Evolutionary conservation across 2,888 invertebrate species (phyloP), one percentile per base, ranked within the genome.

Genomic region (Papilio protenor): DNA sequence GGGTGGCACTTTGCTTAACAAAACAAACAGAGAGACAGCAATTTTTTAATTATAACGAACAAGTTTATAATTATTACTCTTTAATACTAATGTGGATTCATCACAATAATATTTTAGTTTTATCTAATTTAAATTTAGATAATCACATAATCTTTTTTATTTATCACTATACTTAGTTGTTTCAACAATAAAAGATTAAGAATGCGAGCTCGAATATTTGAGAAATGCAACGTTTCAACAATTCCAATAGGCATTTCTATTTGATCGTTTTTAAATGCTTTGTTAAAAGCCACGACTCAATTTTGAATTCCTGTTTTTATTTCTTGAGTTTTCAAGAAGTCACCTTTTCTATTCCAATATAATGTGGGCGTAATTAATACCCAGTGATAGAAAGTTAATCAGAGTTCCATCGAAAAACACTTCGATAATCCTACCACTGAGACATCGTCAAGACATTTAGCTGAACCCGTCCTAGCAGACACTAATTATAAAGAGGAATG

Each of bases 1-100:
- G 84, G 84, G 81, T 84, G 83, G 84, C 84, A 82, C 84, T 87
- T 76, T 86, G 87, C 83, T 83, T 83, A 84, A 82, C 78, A 80
- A 75, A 77, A 79, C 80, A 79, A 79, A 81, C 81, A 79, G 73
- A 55, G 47, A 61, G 76, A 66, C 69, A 57, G 61, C 55, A 55
- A 74, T 55, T 61, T 69, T 77, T 73, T 69, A 69, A 72, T 72
- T 72, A 47, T 40, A 57, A 73, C n/a, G 55, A 33, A 27, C 45
- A 66, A 33, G 23, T 23, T 64, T 33, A 49, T 21, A 71, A 71
- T 72, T 18, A 40, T 57, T 16, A 21, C 52, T 21, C 16, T 18
- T 71, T 49, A 33, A 47, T 33, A 47, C 14, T n/a, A 40, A 8
- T 23, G 40, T 33, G n/a, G 27, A 18, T 12, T 47, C 33, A 76